Evolutionary conservation across 2,888 invertebrate genomes (phyloP), one percentile per base, ranked within the genome.

Genomic region (Drosophila aldrichi): DNA sequence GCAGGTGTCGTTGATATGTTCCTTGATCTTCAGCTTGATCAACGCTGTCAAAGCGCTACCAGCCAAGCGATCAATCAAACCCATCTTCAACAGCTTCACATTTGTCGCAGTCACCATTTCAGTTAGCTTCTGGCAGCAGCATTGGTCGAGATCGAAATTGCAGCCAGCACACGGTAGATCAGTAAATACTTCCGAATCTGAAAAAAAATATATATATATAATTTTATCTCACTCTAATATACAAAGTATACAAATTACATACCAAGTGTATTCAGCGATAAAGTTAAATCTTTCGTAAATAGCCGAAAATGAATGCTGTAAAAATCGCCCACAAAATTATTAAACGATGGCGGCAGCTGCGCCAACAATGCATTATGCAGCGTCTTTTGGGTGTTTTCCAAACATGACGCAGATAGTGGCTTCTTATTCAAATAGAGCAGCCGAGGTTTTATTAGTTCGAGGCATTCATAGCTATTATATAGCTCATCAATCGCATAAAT

Each of bases 21-120:
- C 94, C 90, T 96, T 95, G 76, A 98, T 98, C 84, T 96, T 95
- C 81, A 95, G 94, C 91, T 97, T 97, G 72, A 98, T 97, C 59
- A 98, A 94, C 68, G 95, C 95, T 2, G 97, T 97, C 12, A 98
- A 93, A 1, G 97, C 96, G 91, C 97, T 96, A 0, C 97, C 97
- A 3, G 97, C 96, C 40, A 98, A 93, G 81, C 97, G 95, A 91
- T 98, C 98, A 55, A 98, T 92, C 52, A 98, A 93, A 68, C 96
- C 96, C 84, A 98, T 93, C 90, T 96, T 95, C 81, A 96, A 94
- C n/a, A 97, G 93, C 92, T 95, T 96, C 92, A 94, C 94, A 91
- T 98, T 98, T 4, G 96, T 96, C 78, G 96, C 95, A 91, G 95
- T 94, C 82, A 96, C 96, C 70, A 95, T 94, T 72, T 94, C 93